Base-by-base conservation (phyloP, 1,140 invertebrate species). In the Drosophila lini region DNA sequence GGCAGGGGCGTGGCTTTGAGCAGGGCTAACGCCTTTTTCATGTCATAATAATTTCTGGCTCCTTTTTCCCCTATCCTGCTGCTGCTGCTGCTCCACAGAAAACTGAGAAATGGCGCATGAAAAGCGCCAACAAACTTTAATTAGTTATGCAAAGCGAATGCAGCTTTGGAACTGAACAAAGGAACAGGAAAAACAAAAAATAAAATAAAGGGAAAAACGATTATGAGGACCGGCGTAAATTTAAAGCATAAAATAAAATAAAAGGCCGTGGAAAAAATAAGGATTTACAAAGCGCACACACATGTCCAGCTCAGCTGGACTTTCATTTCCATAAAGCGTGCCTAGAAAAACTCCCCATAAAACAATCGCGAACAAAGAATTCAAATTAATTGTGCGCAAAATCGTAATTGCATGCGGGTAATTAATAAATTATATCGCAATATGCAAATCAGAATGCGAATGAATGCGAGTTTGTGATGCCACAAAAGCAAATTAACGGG, bases 71-170 rank as follows among this genome's bases (percentile, higher is more conserved):
- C 53, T 47, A 36, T 28, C 16, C 41, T 74, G 41, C 41, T 48
- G 31, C 19, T 57, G 25, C 42, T 70, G 56, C 44, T 34, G 57
- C 53, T 64, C 62, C 59, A 41, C 41, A 53, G 58, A 60, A 78
- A 80, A 78, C 69, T 71, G 62, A 80, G 76, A 80, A 86, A 88
- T 88, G 67, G 67, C 59, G 75, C 82, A 79, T 78, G 62, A 81
- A 78, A 75, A 79, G 73, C 69, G 63, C 58, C 70, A 74, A 70
- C 77, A 81, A 88, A 89, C 84, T 88, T 89, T 88, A 88, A 88
- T 88, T 88, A 88, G 83, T 78, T 89, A 88, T 89, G 83, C 83
- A 88, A 89, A 88, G 59, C 77, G 73, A 74, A 48, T 75, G 76
- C 71, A 59, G 80, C 80, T 68, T 63, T 80, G 80, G 83, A 64